A percentile compares a stretch with the other conserved stretches of the same genome.
Evolutionary conservation across 2,888 invertebrate genomes (phyloP).

Genomic region (Drymonia ruficornis): DNA sequence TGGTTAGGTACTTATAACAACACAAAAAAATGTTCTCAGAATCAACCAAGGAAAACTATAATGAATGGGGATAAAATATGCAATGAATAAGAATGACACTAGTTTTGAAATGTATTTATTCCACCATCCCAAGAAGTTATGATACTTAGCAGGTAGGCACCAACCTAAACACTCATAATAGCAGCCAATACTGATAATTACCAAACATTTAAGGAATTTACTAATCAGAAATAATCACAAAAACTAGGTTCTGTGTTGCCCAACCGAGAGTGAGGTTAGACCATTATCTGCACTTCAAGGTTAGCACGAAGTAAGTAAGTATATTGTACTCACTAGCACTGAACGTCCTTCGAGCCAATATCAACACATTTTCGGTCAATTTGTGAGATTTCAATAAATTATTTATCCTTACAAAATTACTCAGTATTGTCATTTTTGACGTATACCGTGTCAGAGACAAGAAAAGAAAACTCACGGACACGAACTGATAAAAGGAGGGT

Average conservation of each 20-base stretch:
- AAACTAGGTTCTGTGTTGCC: constrained; percentile 36
- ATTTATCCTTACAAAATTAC: constrained; percentile 67
- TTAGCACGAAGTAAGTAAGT: constrained; percentile 29
- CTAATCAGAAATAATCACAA: constrained; percentile 11
- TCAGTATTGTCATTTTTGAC: constrained; percentile 82
- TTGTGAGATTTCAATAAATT: constrained; percentile 58
- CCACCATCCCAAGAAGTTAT: constrained; percentile 32
- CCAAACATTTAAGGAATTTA: not conserved
- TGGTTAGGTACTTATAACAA: too few species aligned
- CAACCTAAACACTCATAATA: constrained; percentile 15
- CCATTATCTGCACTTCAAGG: constrained; percentile 46
- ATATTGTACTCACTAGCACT: constrained; percentile 62
- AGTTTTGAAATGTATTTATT: constrained; percentile 19
- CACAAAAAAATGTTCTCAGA: not conserved
- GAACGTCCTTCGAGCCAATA: constrained; percentile 58
- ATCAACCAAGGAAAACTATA: not conserved
- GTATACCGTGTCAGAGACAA: constrained; percentile 68
- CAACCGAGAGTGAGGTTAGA: constrained; percentile 53
- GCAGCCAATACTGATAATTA: not conserved
- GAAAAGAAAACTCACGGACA: constrained; percentile 41
- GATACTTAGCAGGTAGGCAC: not conserved
- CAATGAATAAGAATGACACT: not conserved
- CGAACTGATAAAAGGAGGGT: constrained; percentile 22
- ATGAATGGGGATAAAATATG: constrained; percentile 5
- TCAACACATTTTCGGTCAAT: constrained; percentile 48